Base-by-base conservation (phyloP, 2,113 vertebrate genomes). In the Cryptotis parvus region DNA sequence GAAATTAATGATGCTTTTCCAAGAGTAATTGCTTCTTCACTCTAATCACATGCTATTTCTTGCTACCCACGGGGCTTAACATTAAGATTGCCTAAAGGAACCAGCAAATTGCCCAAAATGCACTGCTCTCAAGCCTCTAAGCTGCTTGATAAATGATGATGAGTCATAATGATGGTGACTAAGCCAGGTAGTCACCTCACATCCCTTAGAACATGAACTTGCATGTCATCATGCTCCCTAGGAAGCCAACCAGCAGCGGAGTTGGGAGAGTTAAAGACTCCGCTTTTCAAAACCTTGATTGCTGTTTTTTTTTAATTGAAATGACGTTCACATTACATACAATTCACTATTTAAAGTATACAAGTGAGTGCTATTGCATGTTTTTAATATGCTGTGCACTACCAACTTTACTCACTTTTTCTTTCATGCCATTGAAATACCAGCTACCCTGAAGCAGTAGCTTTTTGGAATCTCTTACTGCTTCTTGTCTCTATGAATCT, bases 1-100 rank as follows among this genome's bases (percentile, higher is more conserved):
- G 81, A 93, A 91, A 93, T 86, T 91, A 89, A 93, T 81, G 89
- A 84, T 91, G 91, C 91, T 95, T 93, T 93, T 79, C 74, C 79
- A 91, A 95, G 81, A 89, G 73, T 84, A 94, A 93, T 87, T 93
- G 92, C 89, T 89, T 83, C 92, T 93, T n/a, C n/a, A 63, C 37
- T 93, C 69, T 89, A 72, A 93, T 92, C 92, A 89, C 70, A 78
- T 45, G 76, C 58, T 92, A 72, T 92, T 81, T 79, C 94, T 92
- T 91, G 69, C 77, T 79, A 52, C 87, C 87, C 89, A 41, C 1
- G 0, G 87, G 91, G 84, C 78, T 84, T 27, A 6, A 27, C 49
- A 9, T 87, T 72, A 89, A 90, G 58, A 84, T 0, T 81, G 74
- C 77, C 55, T 87, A 27, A 93, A 92, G 66, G 66, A 95, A 82